Evolutionary conservation across 2,797 vertebrate genomes (phyloP).

Genomic region (Scolopax rusticola): DNA sequence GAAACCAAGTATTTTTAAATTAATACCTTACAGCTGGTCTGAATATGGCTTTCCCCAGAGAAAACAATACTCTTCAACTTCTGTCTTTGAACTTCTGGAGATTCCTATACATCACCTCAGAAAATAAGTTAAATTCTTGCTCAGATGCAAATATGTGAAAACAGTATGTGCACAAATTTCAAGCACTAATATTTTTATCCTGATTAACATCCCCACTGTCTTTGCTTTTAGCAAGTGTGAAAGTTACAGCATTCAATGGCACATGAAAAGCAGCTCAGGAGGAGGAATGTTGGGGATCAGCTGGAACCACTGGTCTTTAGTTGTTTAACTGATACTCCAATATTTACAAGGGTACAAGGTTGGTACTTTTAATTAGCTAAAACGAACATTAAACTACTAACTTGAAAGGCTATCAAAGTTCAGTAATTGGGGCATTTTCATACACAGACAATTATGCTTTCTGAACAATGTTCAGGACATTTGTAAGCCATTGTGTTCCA

Average conservation of each 20-base stretch:
- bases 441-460: neutral
- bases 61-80: neutral
- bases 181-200: neutral
- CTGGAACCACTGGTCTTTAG: neutral
- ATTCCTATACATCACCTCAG: neutral
- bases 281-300: neutral
- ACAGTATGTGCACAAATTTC: neutral
- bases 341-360: neutral
- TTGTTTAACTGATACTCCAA: neutral
- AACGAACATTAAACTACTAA: neutral
- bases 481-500: neutral
- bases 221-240: neutral
- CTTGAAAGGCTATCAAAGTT: neutral
- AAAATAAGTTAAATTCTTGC: neutral
- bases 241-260: neutral
- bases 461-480: neutral
- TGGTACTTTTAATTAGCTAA: neutral
- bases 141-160: neutral
- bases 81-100: neutral
- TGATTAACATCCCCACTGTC: neutral
- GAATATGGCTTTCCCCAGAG: neutral
- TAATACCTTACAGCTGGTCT: neutral
- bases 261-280: neutral
- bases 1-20: neutral
- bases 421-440: neutral